Conservation (phyloP, 2,797 vertebrate genomes). For the Spinibarbus caldwelli region DNA sequence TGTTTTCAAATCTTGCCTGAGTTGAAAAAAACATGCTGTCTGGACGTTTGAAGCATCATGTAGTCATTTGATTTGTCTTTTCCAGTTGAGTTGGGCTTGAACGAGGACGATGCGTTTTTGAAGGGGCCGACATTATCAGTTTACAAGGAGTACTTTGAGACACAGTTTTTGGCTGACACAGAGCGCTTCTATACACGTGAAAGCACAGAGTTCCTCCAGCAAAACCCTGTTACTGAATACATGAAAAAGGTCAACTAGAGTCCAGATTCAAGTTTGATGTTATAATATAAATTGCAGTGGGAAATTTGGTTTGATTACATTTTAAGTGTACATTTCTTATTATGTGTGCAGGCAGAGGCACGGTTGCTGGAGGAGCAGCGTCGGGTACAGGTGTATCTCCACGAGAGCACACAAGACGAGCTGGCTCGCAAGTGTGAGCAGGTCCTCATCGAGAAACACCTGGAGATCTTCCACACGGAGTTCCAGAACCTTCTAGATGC, state of each 20-base stretch:
- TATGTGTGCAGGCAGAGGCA: conserved; percentile 86
- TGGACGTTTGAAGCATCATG: background rate
- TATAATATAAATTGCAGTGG: background rate
- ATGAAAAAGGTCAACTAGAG: conserved; percentile 91
- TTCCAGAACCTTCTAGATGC: conserved; percentile 97
- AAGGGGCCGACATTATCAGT: conserved; percentile 97
- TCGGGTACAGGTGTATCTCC: conserved; percentile 95
- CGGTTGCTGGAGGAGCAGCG: conserved; percentile 95
- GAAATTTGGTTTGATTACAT: background rate
- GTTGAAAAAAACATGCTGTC: background rate
- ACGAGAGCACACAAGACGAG: conserved; percentile 96
- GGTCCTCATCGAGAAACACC: conserved; percentile 97
- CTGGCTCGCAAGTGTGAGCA: conserved; percentile 96
- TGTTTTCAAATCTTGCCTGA: background rate
- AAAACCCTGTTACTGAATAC: conserved; percentile 98
- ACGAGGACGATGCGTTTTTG: conserved; percentile 97
- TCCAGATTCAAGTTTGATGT: background rate
- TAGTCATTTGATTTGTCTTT: conserved; percentile 10
- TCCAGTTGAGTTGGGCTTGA: conserved; percentile 93
- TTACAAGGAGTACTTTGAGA: conserved; percentile 98
- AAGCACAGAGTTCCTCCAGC: conserved; percentile 98
- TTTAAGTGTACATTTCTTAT: background rate
- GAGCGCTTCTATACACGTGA: conserved; percentile 98
- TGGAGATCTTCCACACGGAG: conserved; percentile 98
- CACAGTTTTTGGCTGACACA: conserved; percentile 97